Percentiles rank a stretch among this genome's conserved stretches.
phyloP scores from a whole-genome alignment of 2,888 invertebrate species.

The Anagyrus pseudococci region DNA sequence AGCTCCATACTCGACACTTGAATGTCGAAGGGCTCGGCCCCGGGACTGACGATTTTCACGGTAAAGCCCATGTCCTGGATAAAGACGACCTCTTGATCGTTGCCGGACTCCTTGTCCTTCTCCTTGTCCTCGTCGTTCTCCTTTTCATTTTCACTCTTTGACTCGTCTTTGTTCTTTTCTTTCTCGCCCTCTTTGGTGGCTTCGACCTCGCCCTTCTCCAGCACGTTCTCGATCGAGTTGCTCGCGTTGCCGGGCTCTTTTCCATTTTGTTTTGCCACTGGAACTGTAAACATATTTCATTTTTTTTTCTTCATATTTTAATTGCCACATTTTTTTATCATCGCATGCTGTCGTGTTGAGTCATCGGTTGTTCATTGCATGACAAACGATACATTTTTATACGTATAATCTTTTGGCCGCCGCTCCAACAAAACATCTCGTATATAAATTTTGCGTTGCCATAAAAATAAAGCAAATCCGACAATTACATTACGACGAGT shows the following conservation, averaged over 20 bases:
- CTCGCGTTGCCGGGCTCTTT: conserved; percentile 49
- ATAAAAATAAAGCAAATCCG: too few relatives aligned
- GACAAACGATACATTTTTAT: too few relatives aligned
- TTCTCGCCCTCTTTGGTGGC: conserved; percentile 60
- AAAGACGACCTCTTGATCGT: conserved; percentile 82
- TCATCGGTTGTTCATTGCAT: too few relatives aligned
- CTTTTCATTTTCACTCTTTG: conserved; percentile 45
- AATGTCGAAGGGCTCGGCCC: conserved; percentile 90
- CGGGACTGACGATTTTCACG: conserved; percentile 92
- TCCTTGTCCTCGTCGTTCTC: conserved; percentile 49
- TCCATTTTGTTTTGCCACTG: conserved; percentile 49
- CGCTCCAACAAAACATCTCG: too few relatives aligned
- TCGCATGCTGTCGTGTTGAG: too few relatives aligned
- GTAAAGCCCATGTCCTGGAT: conserved; percentile 92
- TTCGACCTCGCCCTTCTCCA: conserved; percentile 62
- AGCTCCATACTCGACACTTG: conserved; percentile 98
- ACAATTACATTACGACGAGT: too few relatives aligned
- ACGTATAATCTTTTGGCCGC: too few relatives aligned
- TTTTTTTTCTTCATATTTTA: too few relatives aligned
- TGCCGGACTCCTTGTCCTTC: conserved; percentile 61
- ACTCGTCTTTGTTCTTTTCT: conserved; percentile 48
- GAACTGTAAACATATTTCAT: conserved; percentile 19
- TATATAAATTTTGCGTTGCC: too few relatives aligned
- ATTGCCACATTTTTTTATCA: conserved; percentile 4
- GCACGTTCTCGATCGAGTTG: conserved; percentile 51